A percentile compares a stretch with the other conserved stretches of the same genome.
These are phyloP conservation scores for Ailuropoda melanoleuca DNA, from an alignment of 2,113 vertebrate species.

Conservation along the genomic window DNA sequence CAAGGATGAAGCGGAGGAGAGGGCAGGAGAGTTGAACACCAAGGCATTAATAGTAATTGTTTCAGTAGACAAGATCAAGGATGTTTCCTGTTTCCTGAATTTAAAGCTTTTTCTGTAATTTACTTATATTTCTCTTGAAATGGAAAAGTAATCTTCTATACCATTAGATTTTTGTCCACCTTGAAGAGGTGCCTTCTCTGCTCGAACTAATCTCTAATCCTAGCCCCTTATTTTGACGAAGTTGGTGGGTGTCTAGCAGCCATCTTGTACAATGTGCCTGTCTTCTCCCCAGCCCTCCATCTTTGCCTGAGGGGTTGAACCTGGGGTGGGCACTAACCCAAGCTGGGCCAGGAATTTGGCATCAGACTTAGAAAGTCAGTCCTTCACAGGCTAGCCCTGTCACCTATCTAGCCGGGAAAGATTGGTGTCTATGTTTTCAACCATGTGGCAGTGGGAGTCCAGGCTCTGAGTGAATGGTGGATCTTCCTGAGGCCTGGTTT, in stretches of 20 bases:
- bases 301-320: neutral
- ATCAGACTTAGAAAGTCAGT: neutral
- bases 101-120: neutral
- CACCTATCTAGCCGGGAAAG: neutral
- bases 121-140: neutral
- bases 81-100: neutral
- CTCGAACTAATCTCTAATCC: neutral
- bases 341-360: neutral
- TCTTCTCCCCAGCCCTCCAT: neutral
- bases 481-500: neutral
- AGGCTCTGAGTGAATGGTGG: neutral
- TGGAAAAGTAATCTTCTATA: neutral
- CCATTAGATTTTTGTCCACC: neutral
- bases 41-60: neutral
- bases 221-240: neutral
- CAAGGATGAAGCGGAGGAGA: neutral
- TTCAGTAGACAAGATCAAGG: neutral
- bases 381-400: neutral
- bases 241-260: too few species aligned
- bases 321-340: neutral
- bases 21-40: neutral
- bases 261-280: neutral
- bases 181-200: neutral
- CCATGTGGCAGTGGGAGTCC: neutral
- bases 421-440: neutral